These are phyloP conservation scores for Geophilus truncorum DNA, from an alignment of 2,888 invertebrate genomes.

Conservation along the genomic window DNA sequence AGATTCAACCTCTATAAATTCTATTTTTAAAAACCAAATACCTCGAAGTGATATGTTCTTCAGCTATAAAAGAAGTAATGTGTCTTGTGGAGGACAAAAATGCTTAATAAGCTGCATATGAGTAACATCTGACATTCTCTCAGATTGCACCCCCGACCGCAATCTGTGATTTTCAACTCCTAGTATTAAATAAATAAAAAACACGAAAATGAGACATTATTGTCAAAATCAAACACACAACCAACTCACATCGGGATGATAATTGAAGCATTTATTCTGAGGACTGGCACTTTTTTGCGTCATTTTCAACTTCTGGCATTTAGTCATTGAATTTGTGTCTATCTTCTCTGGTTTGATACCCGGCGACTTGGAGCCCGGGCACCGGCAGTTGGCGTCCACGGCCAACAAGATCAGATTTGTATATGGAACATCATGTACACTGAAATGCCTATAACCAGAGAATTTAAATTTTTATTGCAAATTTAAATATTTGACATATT, in stretches of 20 bases:
- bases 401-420: slow-evolving; percentile 83
- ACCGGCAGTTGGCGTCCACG: slow-evolving; percentile 57
- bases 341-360: not conserved
- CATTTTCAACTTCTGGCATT: slow-evolving; percentile 1
- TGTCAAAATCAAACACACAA: not conserved
- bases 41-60: not conserved
- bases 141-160: not conserved
- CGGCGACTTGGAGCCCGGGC: not conserved
- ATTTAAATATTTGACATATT: too few species aligned
- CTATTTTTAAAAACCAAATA: not conserved
- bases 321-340: not conserved
- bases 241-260: slow-evolving; percentile 15
- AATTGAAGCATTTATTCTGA: slow-evolving; percentile 11
- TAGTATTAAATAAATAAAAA: not conserved
- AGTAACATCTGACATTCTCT: not conserved
- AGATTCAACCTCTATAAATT: too few species aligned
- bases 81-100: not conserved
- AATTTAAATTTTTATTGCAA: too few species aligned
- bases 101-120: not conserved
- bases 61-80: not conserved
- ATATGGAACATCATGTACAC: slow-evolving; percentile 84
- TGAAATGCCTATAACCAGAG: slow-evolving; percentile 65
- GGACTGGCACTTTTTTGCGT: not conserved
- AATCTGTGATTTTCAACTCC: not conserved
- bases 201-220: too few species aligned